These are phyloP conservation scores for Nesidiocoris tenuis DNA, from an alignment of 2,888 invertebrate genomes.

Conservation along the genomic window DNA sequence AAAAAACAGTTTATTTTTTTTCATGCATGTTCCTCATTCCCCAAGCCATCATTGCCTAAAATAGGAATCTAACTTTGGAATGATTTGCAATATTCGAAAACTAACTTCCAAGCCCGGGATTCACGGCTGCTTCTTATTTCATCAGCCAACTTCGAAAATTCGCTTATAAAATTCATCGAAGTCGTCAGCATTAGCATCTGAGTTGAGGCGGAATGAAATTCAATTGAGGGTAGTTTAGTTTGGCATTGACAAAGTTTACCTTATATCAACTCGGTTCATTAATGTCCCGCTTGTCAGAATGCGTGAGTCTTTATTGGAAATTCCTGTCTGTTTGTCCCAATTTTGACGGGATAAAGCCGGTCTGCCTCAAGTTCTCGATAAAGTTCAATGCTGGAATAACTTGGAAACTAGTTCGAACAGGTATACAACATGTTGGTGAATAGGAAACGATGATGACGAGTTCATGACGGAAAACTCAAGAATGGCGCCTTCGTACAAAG, in stretches of 20 bases:
- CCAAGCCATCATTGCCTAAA: no score
- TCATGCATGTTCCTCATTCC: no score
- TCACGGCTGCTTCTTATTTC: not conserved
- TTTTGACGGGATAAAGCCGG: not conserved
- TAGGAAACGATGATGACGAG: not conserved
- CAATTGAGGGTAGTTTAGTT: not conserved
- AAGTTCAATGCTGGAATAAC: not conserved
- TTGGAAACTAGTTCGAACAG: no score
- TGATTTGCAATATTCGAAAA: no score
- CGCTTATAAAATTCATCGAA: not conserved
- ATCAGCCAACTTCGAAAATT: not conserved
- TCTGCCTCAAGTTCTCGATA: not conserved
- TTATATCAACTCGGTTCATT: not conserved
- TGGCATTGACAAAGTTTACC: not conserved
- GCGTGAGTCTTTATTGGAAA: not conserved
- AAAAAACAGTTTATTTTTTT: no score
- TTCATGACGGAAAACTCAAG: not conserved
- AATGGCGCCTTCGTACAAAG: no score
- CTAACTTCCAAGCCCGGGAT: no score
- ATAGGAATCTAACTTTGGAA: no score
- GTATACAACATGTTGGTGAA: not conserved
- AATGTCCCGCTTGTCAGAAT: not conserved
- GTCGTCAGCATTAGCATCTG: not conserved
- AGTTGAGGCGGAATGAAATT: not conserved
- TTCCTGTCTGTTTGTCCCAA: not conserved